Evolutionary conservation across 2,797 vertebrate species (phyloP).

Genomic region (Hirundo rustica): DNA sequence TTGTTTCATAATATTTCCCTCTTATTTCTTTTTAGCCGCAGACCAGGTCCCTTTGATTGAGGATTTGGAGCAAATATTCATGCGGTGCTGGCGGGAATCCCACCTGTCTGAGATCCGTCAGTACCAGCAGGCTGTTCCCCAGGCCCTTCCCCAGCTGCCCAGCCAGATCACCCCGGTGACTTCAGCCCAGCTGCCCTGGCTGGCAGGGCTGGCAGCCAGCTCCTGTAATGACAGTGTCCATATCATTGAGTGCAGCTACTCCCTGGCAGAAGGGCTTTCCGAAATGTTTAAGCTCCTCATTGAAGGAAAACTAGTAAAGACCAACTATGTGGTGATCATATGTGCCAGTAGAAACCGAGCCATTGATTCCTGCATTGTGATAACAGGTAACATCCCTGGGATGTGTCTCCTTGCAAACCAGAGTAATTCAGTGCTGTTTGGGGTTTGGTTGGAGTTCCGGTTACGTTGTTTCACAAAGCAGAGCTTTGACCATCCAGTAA

Average conservation of each 20-base stretch:
- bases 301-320: conserved; percentile 87
- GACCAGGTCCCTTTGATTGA: conserved; percentile 95
- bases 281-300: conserved; percentile 88
- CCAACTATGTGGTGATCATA: conserved; percentile 94
- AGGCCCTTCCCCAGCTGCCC: conserved; percentile 74
- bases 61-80: conserved; percentile 97
- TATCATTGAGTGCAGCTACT: conserved; percentile 86
- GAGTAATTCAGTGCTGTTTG: background rate
- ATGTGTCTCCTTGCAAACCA: background rate
- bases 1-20: background rate
- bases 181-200: conserved; percentile 92
- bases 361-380: conserved; percentile 92
- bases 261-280: conserved; percentile 89
- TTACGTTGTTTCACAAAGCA: background rate
- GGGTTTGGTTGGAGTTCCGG: background rate
- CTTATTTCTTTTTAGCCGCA: conserved; percentile 75
- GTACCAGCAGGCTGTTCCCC: conserved; percentile 83
- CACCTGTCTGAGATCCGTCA: conserved; percentile 93
- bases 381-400: conserved; percentile 78
- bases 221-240: conserved; percentile 91
- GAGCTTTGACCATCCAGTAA: background rate
- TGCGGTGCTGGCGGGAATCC: conserved; percentile 94
- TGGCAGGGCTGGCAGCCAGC: conserved; percentile 92
- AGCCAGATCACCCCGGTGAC: conserved; percentile 78
- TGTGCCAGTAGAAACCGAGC: conserved; percentile 82